Conservation (phyloP, 2,797 vertebrate genomes). For the Sebastes glaucus region DNA sequence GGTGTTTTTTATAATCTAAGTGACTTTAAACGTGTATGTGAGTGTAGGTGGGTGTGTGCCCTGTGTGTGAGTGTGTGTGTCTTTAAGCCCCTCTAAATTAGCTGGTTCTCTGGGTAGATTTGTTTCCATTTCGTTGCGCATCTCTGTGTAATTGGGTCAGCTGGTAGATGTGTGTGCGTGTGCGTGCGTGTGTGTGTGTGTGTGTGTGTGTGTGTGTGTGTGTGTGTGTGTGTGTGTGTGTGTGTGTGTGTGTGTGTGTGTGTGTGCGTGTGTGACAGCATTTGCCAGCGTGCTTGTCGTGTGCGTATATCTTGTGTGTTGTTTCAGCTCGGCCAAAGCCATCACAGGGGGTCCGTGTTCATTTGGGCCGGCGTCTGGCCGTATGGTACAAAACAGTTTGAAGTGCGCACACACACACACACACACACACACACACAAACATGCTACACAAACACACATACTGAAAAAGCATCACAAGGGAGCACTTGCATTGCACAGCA, state of each 20-base stretch:
- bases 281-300: slow-evolving; percentile 53
- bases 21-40: not conserved
- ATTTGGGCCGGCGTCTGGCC: slow-evolving; percentile 82
- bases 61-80: slow-evolving; percentile 40
- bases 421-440: slow-evolving; percentile 16
- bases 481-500: slow-evolving; percentile 61
- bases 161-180: slow-evolving; percentile 57
- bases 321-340: slow-evolving; percentile 85
- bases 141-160: slow-evolving; percentile 82
- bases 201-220: slow-evolving; percentile 35
- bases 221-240: slow-evolving; percentile 34
- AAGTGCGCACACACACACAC: slow-evolving; percentile 26
- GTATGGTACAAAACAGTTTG: slow-evolving; percentile 79
- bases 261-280: slow-evolving; percentile 40
- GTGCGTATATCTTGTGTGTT: slow-evolving; percentile 57
- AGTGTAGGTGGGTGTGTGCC: slow-evolving; percentile 11
- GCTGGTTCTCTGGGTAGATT: slow-evolving; percentile 76
- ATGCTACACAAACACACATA: slow-evolving; percentile 14
- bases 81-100: slow-evolving; percentile 77
- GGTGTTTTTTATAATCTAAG: slow-evolving; percentile 1
- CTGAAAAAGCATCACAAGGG: slow-evolving; percentile 53
- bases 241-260: not conserved
- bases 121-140: slow-evolving; percentile 80
- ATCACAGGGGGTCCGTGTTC: slow-evolving; percentile 86
- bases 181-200: slow-evolving; percentile 9